phyloP scores from a whole-genome alignment of 2,888 invertebrate genomes.

The Troglohyphantes excavatus region DNA sequence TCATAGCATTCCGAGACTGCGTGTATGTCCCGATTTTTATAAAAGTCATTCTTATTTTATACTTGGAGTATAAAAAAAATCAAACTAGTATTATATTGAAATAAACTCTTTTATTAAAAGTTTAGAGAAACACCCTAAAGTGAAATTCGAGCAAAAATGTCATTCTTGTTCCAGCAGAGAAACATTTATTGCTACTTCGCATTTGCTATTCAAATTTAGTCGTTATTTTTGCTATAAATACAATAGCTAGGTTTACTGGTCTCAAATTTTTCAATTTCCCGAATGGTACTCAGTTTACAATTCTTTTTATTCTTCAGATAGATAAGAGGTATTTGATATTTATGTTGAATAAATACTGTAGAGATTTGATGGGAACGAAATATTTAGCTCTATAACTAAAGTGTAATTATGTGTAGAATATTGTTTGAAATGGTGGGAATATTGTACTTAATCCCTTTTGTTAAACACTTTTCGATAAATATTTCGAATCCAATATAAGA shows the following conservation, averaged over 20 bases:
- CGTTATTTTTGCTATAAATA: not conserved
- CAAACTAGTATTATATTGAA: too few relatives aligned
- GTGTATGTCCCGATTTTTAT: too few relatives aligned
- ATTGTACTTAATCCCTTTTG: too few relatives aligned
- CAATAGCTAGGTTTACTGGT: not conserved
- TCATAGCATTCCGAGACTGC: too few relatives aligned
- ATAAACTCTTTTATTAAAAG: too few relatives aligned
- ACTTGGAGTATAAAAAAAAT: too few relatives aligned
- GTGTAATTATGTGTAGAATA: too few relatives aligned
- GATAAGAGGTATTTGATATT: not conserved
- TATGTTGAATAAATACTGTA: not conserved
- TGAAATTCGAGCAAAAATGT: not conserved
- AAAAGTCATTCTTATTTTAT: too few relatives aligned
- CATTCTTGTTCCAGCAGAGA: not conserved
- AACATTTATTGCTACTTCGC: not conserved
- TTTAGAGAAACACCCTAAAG: not conserved
- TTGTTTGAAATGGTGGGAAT: too few relatives aligned
- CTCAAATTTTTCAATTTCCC: not conserved
- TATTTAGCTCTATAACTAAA: too few relatives aligned
- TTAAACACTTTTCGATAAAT: too few relatives aligned
- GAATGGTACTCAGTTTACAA: not conserved
- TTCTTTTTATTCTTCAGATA: not conserved
- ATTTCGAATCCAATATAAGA: too few relatives aligned
- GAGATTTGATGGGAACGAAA: not conserved
- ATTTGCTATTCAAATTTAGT: not conserved